Percentiles rank a stretch among this genome's conserved stretches.
Evolutionary conservation across 2,888 invertebrate genomes (phyloP).

Genomic region (Drosophila sordidula): DNA sequence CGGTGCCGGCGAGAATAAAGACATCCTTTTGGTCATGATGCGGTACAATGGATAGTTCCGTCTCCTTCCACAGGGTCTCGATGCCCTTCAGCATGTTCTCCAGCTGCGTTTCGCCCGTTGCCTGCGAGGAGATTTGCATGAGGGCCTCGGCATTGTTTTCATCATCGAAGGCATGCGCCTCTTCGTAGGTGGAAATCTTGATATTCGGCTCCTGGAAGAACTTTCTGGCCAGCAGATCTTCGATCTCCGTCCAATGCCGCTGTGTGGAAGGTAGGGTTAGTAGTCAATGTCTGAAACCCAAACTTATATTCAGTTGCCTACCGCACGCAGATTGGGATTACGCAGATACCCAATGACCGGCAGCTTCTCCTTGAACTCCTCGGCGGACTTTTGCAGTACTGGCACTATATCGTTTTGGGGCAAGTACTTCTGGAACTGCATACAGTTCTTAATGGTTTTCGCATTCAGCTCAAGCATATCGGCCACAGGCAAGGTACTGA

Average conservation of each 20-base stretch:
- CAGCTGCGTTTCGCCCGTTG: constrained; percentile 94
- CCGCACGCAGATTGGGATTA: constrained; percentile 90
- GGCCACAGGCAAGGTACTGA: constrained; percentile 88
- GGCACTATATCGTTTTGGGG: constrained; percentile 93
- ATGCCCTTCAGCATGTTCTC: constrained; percentile 93
- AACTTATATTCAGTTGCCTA: constrained; percentile 38
- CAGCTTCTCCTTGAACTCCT: constrained; percentile 91
- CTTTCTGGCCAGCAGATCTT: constrained; percentile 90
- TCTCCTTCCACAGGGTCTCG: constrained; percentile 92
- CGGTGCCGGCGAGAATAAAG: constrained; percentile 92
- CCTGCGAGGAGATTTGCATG: constrained; percentile 94
- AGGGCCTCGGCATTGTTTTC: constrained; percentile 88
- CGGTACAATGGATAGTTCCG: constrained; percentile 91
- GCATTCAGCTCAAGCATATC: constrained; percentile 89
- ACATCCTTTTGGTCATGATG: constrained; percentile 94
- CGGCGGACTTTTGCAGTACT: constrained; percentile 90
- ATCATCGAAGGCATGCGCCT: constrained; percentile 89
- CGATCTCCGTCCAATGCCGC: constrained; percentile 94
- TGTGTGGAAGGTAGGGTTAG: constrained; percentile 31
- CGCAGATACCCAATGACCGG: constrained; percentile 92
- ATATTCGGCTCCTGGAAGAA: constrained; percentile 89
- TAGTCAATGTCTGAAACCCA: too few relatives aligned
- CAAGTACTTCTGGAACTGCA: constrained; percentile 93
- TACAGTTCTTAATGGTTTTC: constrained; percentile 90
- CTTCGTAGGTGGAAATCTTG: constrained; percentile 89